These are phyloP conservation scores for Cephalopholis sonnerati DNA, from an alignment of 2,113 vertebrate species.

Conservation along the genomic window DNA sequence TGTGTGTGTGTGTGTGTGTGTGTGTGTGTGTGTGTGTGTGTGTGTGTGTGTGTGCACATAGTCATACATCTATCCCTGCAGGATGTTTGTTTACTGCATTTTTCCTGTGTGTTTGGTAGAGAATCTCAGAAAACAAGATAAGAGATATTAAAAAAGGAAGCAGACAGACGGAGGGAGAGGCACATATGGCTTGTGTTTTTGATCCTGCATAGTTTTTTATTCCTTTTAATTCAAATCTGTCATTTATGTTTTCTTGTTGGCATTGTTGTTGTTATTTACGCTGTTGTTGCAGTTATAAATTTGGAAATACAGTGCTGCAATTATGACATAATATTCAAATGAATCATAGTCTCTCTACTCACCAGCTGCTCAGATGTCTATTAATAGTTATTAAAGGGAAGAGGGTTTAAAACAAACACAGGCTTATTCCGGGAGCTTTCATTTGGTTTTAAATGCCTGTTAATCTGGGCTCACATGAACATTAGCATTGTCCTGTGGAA, in stretches of 20 bases:
- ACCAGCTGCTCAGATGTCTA: conserved; percentile 67
- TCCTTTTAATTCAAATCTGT: neutral
- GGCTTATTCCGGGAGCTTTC: conserved; percentile 52
- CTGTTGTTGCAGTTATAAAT: neutral
- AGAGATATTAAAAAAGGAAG: neutral
- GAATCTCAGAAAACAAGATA: conserved; percentile 23
- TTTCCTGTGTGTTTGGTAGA: conserved; percentile 18
- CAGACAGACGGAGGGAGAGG: neutral
- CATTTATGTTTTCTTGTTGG: neutral
- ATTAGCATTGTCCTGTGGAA: conserved; percentile 61
- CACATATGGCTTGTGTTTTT: neutral
- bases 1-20: neutral
- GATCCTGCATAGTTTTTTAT: neutral
- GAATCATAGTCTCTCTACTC: conserved; percentile 47
- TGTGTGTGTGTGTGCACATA: neutral
- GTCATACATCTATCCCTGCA: neutral
- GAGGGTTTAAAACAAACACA: conserved; percentile 56
- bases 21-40: neutral
- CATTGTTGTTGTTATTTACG: neutral
- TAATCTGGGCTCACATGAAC: conserved; percentile 66
- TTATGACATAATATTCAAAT: conserved; percentile 34
- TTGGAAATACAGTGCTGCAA: conserved; percentile 10
- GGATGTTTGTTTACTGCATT: conserved; percentile 27
- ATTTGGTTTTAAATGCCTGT: conserved; percentile 60
- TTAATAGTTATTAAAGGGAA: conserved; percentile 60